Evolutionary conservation across 2,888 invertebrate genomes (phyloP).

Genomic region (Tiphia femorata): DNA sequence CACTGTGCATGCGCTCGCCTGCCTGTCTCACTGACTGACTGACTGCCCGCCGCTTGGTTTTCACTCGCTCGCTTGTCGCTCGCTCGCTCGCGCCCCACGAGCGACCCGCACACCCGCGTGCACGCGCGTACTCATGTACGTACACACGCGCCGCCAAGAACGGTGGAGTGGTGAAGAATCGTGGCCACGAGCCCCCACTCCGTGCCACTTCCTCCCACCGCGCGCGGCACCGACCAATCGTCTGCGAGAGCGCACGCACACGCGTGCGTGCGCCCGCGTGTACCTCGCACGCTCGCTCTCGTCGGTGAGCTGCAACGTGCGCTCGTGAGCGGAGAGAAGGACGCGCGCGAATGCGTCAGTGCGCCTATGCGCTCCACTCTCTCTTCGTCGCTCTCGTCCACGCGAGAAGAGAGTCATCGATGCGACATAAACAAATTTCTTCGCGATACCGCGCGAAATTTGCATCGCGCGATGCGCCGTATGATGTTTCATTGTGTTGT

Average conservation of each 20-base stretch:
- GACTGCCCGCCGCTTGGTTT: conserved; percentile 63
- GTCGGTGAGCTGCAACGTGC: neutral
- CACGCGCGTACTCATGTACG: conserved; percentile 1
- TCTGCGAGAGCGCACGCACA: conserved; percentile 8
- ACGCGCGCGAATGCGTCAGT: neutral
- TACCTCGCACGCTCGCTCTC: neutral
- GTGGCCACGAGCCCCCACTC: conserved; percentile 30
- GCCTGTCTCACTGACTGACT: conserved; percentile 55
- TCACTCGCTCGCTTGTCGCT: conserved; percentile 50
- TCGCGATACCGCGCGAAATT: too few relatives aligned
- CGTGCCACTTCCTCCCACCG: conserved; percentile 3
- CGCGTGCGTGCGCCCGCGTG: conserved; percentile 22
- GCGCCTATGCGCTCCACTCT: too few relatives aligned
- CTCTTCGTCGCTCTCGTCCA: too few relatives aligned
- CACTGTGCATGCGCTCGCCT: conserved; percentile 27
- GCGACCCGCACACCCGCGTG: neutral
- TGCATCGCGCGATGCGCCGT: too few relatives aligned
- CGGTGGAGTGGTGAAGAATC: neutral
- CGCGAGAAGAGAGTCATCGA: too few relatives aligned
- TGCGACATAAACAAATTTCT: too few relatives aligned
- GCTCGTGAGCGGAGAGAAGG: too few relatives aligned
- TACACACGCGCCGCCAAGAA: conserved; percentile 1
- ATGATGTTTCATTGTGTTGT: too few relatives aligned
- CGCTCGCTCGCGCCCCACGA: conserved; percentile 9
- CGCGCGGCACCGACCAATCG: conserved; percentile 24